Base-by-base conservation (phyloP, 2,797 vertebrate genomes). In the Pachyuromys duprasi region DNA sequence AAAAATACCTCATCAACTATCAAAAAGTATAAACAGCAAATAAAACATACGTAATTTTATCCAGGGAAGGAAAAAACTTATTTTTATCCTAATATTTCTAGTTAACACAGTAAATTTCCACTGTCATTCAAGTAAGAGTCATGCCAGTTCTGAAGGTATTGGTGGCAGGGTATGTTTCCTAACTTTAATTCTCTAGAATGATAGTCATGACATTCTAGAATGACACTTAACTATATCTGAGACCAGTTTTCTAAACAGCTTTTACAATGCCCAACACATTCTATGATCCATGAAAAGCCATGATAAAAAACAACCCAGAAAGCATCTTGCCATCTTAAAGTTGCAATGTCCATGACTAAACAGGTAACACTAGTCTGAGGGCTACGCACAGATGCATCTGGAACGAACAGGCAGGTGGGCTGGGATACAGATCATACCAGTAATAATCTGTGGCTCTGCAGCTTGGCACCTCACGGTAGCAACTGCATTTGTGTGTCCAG, bases 401-500 rank as follows among this genome's bases (percentile, higher is more conserved):
- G 49, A 49, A 49, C 49, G 18, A 94, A 70, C 5, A 65, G 11
- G 26, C 18, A 18, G 0, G 7, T 36, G 60, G 22, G 20, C 36
- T 62, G 17, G 11, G 20, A 98, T 97, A 57, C 0, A 3, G 20
- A 92, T 81, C 67, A 18, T 99, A 99, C 99, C 99, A 83, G 99
- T 99, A 98, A 99, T 99, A 94, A 99, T 98, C 84, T 99, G 99
- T 76, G 99, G 99, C 97, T 99, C 99, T 62, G 99, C 99, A 84
- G 99, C 98, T 97, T 99, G 99, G 97, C 99, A 99, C 70, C 99
- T 99, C 93, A 99, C 99, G 0, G 99, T 99, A 2, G 99, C 99
- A 89, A 99, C 99, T 0, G 99, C 99, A 98, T 99, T 99, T 91
- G 99, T 99, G 98, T 99, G 99, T 88, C 99, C 99, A 0, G 99